Evolutionary conservation across 2,113 vertebrate species (phyloP).

Genomic region (Bucco capensis): DNA sequence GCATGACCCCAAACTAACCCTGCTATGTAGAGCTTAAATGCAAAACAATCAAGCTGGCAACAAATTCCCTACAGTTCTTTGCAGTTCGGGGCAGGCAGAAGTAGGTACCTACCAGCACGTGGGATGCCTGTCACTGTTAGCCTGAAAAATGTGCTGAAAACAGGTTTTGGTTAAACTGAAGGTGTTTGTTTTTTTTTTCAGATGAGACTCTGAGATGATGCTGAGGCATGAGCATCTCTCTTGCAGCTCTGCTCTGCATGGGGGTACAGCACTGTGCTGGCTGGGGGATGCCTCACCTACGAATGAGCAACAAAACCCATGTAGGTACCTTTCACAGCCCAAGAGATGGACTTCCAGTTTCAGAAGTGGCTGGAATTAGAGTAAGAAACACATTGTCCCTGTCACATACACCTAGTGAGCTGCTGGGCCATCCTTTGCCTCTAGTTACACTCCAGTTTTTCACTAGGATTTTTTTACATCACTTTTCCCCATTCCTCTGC

Average conservation of each 20-base stretch:
- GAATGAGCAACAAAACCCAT: accelerated
- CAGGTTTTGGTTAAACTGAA: neutral
- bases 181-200: neutral
- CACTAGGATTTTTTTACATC: neutral
- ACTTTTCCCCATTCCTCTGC: neutral
- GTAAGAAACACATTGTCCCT: neutral
- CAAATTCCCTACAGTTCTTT: neutral
- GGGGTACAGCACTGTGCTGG: accelerated
- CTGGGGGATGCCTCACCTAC: accelerated
- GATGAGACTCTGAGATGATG: neutral
- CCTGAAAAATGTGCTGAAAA: neutral
- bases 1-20: neutral
- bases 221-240: neutral
- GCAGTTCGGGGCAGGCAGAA: neutral
- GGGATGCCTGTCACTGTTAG: neutral
- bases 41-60: neutral
- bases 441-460: neutral
- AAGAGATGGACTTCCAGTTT: neutral
- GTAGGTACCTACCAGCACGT: neutral
- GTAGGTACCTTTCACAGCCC: neutral
- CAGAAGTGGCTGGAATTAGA: neutral
- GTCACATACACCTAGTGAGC: neutral
- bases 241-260: neutral
- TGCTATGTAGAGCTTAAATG: neutral
- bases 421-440: neutral